These are phyloP conservation scores for Crocallis elinguaria DNA, from an alignment of 2,888 invertebrate species.

Conservation along the genomic window DNA sequence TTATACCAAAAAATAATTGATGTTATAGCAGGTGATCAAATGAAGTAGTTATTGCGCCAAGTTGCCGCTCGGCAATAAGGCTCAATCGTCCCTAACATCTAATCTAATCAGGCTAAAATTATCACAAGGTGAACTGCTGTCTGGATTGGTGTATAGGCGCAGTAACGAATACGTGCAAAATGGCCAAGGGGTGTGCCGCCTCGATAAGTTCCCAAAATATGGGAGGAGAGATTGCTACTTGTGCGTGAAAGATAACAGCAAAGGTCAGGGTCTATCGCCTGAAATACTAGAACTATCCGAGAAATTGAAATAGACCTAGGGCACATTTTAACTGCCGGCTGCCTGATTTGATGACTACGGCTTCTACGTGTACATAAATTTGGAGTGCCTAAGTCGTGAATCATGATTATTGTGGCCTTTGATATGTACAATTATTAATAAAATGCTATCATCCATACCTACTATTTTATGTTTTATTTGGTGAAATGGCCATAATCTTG, in stretches of 20 bases:
- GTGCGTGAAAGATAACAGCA: constrained; percentile 18
- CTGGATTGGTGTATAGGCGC: constrained; percentile 6
- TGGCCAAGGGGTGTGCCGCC: constrained; percentile 34
- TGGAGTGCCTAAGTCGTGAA: no score
- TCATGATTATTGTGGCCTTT: neutral
- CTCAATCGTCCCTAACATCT: neutral
- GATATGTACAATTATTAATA: no score
- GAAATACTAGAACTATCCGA: constrained; percentile 10
- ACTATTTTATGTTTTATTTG: no score
- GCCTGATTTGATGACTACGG: neutral
- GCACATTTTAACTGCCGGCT: constrained; percentile 13
- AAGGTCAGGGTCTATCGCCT: constrained; percentile 26
- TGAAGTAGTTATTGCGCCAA: neutral
- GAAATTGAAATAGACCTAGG: constrained; percentile 11
- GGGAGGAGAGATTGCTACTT: constrained; percentile 23
- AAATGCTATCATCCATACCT: no score
- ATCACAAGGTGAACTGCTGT: constrained; percentile 9
- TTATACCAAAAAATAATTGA: no score
- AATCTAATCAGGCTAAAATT: no score
- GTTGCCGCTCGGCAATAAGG: neutral
- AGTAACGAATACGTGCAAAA: constrained; percentile 28
- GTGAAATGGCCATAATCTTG: no score
- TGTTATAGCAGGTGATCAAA: no score
- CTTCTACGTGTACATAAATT: neutral
- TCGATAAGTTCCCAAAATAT: constrained; percentile 33